These are phyloP conservation scores for Gadopsis marmoratus DNA, from an alignment of 2,797 vertebrate species.

Conservation along the genomic window DNA sequence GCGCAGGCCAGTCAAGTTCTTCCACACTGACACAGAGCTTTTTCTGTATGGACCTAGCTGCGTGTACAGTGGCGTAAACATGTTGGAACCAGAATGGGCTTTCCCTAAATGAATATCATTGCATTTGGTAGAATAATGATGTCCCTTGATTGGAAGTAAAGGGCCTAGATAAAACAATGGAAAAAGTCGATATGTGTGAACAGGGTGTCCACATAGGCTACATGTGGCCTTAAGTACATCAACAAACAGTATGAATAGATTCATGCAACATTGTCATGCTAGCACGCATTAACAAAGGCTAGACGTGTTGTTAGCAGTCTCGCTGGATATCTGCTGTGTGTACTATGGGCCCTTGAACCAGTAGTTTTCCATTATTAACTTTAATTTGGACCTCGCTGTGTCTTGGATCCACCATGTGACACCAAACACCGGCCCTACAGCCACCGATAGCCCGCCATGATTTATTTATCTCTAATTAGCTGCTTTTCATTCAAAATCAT, in stretches of 20 bases:
- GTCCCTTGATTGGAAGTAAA: background rate
- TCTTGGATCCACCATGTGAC: slow-evolving; percentile 71
- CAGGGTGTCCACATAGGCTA: background rate
- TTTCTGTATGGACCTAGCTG: background rate
- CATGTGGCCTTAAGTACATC: background rate
- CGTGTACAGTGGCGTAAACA: background rate
- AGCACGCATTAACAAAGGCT: slow-evolving; percentile 17
- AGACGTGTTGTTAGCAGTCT: slow-evolving; percentile 18
- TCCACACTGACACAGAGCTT: background rate
- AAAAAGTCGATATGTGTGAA: background rate
- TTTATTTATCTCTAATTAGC: slow-evolving; percentile 90
- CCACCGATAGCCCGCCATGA: slow-evolving; percentile 84
- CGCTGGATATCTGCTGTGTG: slow-evolving; percentile 29
- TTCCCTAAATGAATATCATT: background rate
- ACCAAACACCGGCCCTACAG: slow-evolving; percentile 82
- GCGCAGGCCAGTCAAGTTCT: background rate
- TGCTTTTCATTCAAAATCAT: slow-evolving; percentile 85
- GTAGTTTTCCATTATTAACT: slow-evolving; percentile 73
- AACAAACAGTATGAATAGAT: background rate
- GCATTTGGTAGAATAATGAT: background rate
- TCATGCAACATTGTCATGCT: slow-evolving; percentile 15
- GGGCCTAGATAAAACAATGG: background rate
- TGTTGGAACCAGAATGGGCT: background rate
- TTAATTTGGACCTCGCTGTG: slow-evolving; percentile 73
- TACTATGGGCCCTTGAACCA: slow-evolving; percentile 43